Base-by-base conservation (phyloP, 2,888 invertebrate genomes). In the Apotomis capreana region DNA sequence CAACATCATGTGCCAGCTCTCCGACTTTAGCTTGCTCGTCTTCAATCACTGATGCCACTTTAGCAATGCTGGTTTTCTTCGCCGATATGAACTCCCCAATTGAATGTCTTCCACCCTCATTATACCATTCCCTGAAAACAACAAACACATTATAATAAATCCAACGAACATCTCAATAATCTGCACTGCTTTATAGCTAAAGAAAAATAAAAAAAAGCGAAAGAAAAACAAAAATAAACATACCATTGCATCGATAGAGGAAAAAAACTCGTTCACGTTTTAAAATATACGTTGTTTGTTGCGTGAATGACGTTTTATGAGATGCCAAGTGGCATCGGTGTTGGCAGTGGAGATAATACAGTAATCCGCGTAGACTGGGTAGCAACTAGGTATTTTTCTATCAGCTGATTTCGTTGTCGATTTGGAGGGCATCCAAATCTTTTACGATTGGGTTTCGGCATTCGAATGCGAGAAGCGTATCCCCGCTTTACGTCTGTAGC, bases 241-340 rank as follows among this genome's bases (percentile, higher is more conserved):
- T 77, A 79, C 78, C 78, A 63, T 76, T 64, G 57, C 63, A 71
- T 65, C 12, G 44, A 61, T 69, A 52, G 61, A 9, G 3, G 10
- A 60, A 70, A 46, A 62, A 67, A 58, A 65, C 54, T 61, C 58
- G 61, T 67, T 68, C 37, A 59, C n/a, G 26, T 59, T 60, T 69
- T 69, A 79, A 82, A 81, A 86, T 86, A 83, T 84, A 85, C 78
- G 75, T 83, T 87, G 84, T 84, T 85, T 85, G 84, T 83, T 75
- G 74, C 77, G 78, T 76, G 77, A 78, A 82, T 79, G 77, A 77
- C 40, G 40, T 40, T 40, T 76, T 75, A 81, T 79, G 76, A 77
- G 80, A 79, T 87, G 87, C 86, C 89, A 89, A 89, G 82, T 81
- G 77, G 77, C 76, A 79, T 78, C 76, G 83, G 40, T 40, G 40